phyloP scores from a whole-genome alignment of 2,113 vertebrate species.

The Seriola aureovittata region DNA sequence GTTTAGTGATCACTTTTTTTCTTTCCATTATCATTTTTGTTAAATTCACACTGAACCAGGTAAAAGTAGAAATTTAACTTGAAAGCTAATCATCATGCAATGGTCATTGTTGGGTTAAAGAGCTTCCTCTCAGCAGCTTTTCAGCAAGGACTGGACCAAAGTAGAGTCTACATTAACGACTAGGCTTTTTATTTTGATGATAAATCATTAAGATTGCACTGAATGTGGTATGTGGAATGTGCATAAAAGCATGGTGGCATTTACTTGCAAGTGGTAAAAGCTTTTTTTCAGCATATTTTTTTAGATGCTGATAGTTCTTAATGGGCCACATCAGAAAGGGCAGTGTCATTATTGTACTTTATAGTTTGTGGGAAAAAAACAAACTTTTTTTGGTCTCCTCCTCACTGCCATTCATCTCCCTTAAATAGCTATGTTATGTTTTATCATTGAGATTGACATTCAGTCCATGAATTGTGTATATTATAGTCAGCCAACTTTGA shows the following conservation, averaged over 20 bases:
- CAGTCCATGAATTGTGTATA: conserved; percentile 1
- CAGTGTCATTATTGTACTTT: background rate
- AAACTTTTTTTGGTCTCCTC: background rate
- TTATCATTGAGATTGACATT: background rate
- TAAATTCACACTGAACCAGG: background rate
- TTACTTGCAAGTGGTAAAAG: background rate
- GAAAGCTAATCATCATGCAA: accelerated
- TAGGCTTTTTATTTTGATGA: background rate
- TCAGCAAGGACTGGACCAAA: background rate
- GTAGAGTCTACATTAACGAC: background rate
- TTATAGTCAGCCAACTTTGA: background rate
- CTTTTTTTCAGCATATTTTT: background rate
- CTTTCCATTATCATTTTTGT: no score
- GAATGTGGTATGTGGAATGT: background rate
- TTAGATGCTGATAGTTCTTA: background rate
- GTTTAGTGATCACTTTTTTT: background rate
- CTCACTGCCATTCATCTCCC: background rate
- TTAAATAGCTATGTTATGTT: background rate
- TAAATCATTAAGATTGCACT: background rate
- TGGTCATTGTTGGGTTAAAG: background rate
- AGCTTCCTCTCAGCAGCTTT: background rate
- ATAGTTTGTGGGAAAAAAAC: background rate
- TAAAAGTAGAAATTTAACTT: background rate
- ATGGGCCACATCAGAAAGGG: background rate
- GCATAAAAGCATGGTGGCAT: background rate